phyloP scores from a whole-genome alignment of 2,113 vertebrate species.

The Myrmophylax atrothorax region DNA sequence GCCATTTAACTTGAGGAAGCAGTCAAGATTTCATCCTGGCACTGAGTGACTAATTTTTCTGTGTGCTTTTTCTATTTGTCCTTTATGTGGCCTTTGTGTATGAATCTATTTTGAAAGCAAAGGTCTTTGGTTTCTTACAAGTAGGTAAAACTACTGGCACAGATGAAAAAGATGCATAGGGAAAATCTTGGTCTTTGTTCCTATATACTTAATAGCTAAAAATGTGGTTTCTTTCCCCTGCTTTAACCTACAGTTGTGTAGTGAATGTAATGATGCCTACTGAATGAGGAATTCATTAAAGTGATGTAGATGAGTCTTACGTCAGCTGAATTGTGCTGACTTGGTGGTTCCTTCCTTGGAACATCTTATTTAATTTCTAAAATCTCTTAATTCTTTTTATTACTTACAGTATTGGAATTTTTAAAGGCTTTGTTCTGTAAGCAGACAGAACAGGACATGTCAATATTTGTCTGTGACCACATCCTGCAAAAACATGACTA shows the following conservation, averaged over 20 bases:
- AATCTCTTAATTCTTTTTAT: slow-evolving; percentile 12
- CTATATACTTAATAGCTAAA: not conserved
- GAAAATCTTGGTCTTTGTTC: not conserved
- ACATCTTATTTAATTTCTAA: not conserved
- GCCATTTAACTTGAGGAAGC: not conserved
- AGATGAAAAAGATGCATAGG: not conserved
- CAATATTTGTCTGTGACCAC: slow-evolving; percentile 52
- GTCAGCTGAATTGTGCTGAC: not conserved
- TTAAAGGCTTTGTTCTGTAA: slow-evolving; percentile 30
- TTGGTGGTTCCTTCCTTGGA: not conserved
- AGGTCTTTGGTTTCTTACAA: not conserved
- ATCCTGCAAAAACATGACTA: slow-evolving; percentile 39
- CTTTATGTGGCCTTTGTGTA: not conserved
- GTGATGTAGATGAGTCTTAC: not conserved
- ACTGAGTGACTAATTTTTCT: not conserved
- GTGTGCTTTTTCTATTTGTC: not conserved
- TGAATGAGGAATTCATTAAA: not conserved
- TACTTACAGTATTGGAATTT: slow-evolving; percentile 10
- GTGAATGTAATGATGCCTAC: not conserved
- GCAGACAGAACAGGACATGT: slow-evolving; percentile 36
- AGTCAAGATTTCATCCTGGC: not conserved
- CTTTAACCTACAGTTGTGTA: not conserved
- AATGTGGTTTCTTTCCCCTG: not conserved
- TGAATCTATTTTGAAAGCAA: not conserved
- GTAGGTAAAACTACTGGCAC: not conserved